Conservation (phyloP, 2,113 vertebrate genomes). For the Melanostigma gelatinosum region DNA sequence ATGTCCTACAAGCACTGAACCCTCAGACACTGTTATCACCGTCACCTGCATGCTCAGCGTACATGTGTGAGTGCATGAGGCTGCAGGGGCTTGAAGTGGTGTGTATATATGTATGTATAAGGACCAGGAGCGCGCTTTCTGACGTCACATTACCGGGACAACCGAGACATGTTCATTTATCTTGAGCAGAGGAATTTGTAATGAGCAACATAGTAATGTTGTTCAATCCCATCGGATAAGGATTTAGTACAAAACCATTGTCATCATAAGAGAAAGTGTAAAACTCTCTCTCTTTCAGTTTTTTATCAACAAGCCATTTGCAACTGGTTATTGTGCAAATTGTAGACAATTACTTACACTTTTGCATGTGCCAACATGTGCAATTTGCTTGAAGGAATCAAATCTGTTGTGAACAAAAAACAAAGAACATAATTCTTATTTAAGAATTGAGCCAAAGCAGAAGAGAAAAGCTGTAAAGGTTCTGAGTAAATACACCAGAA, state of each 20-base stretch:
- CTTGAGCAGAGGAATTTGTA: not conserved
- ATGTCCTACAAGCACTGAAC: not conserved
- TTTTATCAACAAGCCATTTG: not conserved
- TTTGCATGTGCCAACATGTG: not conserved
- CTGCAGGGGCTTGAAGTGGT: not conserved
- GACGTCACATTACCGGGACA: not conserved
- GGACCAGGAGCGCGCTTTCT: not conserved
- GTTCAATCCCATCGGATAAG: not conserved
- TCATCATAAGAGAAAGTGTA: not conserved
- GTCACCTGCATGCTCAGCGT: slow-evolving; percentile 7
- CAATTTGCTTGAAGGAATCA: not conserved
- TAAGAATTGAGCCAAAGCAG: not conserved
- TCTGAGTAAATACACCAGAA: slow-evolving; percentile 30
- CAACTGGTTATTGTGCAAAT: not conserved
- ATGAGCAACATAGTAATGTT: not conserved
- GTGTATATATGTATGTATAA: not conserved
- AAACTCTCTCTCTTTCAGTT: not conserved
- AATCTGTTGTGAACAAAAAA: not conserved
- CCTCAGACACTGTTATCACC: not conserved
- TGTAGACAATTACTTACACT: too few species aligned
- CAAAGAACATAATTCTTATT: not conserved
- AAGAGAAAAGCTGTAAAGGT: not conserved
- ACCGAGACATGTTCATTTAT: not conserved
- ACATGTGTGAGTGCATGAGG: not conserved
- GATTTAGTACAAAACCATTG: not conserved